Percentiles rank a stretch among this genome's conserved stretches.
Conservation (phyloP, 1,140 invertebrate genomes). For the Phthorimaea operculella region DNA sequence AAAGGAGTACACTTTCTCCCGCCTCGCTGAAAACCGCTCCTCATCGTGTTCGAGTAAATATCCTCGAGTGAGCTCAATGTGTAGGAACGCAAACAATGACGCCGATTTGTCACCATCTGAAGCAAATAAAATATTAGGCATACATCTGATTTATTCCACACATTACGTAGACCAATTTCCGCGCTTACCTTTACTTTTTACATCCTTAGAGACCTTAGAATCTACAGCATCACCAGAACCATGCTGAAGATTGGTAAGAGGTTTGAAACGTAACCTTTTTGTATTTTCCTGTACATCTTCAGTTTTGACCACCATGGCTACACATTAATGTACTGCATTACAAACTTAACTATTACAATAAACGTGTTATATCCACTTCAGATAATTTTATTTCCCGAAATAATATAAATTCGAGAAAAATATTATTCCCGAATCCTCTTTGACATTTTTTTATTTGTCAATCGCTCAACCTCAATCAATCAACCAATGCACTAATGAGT, state of each 20-base stretch:
- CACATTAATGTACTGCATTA: not conserved
- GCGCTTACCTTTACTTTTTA: slow-evolving; percentile 47
- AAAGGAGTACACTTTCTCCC: slow-evolving; percentile 97
- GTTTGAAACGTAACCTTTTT: slow-evolving; percentile 56
- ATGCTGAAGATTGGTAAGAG: slow-evolving; percentile 42
- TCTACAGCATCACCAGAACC: slow-evolving; percentile 37
- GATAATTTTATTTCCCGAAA: not conserved
- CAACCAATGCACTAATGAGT: too few species aligned
- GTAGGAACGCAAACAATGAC: slow-evolving; percentile 80
- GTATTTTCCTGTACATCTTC: slow-evolving; percentile 50
- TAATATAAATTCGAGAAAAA: not conserved
- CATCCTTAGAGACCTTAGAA: slow-evolving; percentile 38
- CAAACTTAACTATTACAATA: not conserved
- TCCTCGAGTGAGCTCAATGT: slow-evolving; percentile 88
- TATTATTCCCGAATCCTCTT: too few species aligned
- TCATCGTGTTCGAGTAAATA: slow-evolving; percentile 95
- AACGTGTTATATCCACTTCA: not conserved
- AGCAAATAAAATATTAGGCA: slow-evolving; percentile 16
- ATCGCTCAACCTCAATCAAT: too few species aligned
- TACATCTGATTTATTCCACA: not conserved
- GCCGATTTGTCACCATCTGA: slow-evolving; percentile 58
- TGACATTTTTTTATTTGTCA: too few species aligned
- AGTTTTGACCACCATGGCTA: slow-evolving; percentile 44
- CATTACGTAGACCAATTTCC: not conserved
- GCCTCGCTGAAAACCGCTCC: slow-evolving; percentile 89